Base-by-base conservation (phyloP, 2,888 invertebrate genomes). In the Hyppa rectilinea region DNA sequence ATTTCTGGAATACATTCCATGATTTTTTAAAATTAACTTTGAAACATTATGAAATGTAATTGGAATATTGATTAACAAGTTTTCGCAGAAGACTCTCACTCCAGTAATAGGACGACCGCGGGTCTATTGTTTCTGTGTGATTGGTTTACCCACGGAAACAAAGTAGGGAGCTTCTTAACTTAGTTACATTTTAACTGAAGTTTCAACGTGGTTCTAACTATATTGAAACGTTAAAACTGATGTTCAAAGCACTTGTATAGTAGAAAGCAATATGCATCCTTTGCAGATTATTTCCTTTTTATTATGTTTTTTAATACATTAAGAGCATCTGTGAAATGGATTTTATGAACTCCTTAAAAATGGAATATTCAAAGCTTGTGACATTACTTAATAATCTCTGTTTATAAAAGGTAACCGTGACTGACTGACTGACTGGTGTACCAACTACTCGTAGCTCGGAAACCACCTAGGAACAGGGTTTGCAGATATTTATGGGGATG, bases 101-200 rank as follows among this genome's bases (percentile, higher is more conserved):
- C 38, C 23, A 29, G 38, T 60, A 53, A 59, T 26, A 53, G 47
- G 58, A 36, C 43, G 26, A 65, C 49, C 36, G 49, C 59, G 14
- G 43, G 23, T 43, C 58, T 53, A 49, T 79, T 72, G 78, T 78
- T 55, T 58, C 64, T 38, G 49, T 64, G 23, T 63, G 64, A 75
- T 78, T 62, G 50, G 52, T 26, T 36, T 40, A 20, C 58, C 63
- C 58, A 63, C 40, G 38, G 73, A 74, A n/a, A 36, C 26, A 20
- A 9, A 26, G 40, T 14, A n/a, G 52, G 12, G 17, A 20, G 36
- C 38, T 50, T 59, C 53, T 59, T 63, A 31, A 73, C 47, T 47
- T 23, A 43, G 62, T 72, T 53, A 78, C n/a, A 53, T 62, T 62
- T 29, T 40, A 71, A 71, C 49, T n/a, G 9, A 50, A 60, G n/a